Evolutionary conservation across 2,797 vertebrate genomes (phyloP).

Genomic region (Danio jaintianensis): DNA sequence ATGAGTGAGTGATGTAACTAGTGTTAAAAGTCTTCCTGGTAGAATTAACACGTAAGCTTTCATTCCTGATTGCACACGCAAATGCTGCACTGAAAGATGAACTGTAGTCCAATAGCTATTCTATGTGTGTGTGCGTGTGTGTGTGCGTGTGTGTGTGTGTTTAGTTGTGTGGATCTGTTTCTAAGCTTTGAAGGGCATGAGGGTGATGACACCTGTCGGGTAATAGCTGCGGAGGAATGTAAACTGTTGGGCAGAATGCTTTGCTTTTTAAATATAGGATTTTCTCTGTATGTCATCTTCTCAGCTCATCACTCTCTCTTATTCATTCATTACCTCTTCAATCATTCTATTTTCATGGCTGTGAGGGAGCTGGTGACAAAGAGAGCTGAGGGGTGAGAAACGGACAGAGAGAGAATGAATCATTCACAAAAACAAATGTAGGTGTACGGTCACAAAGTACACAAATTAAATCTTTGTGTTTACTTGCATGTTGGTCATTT

Average conservation of each 20-base stretch:
- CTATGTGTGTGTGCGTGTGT: constrained; percentile 47
- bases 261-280: constrained; percentile 43
- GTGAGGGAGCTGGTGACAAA: constrained; percentile 40
- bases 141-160: constrained; percentile 40
- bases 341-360: constrained; percentile 63
- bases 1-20: not conserved
- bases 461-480: not conserved
- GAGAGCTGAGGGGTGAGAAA: constrained; percentile 14
- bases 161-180: constrained; percentile 29
- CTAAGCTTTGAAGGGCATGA: constrained; percentile 38
- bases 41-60: constrained; percentile 8
- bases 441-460: constrained; percentile 13
- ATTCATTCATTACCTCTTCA: constrained; percentile 74
- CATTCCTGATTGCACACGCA: not conserved
- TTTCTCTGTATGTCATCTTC: constrained; percentile 24
- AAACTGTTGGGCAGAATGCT: constrained; percentile 40
- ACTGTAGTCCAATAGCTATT: constrained; percentile 1
- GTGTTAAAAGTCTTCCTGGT: not conserved
- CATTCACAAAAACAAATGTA: not conserved
- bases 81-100: not conserved
- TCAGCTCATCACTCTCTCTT: constrained; percentile 28
- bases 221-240: constrained; percentile 32
- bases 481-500: not conserved
- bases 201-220: constrained; percentile 42
- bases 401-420: constrained; percentile 51